Conservation (phyloP, 2,888 invertebrate species). For the Ectemnius continuus region DNA sequence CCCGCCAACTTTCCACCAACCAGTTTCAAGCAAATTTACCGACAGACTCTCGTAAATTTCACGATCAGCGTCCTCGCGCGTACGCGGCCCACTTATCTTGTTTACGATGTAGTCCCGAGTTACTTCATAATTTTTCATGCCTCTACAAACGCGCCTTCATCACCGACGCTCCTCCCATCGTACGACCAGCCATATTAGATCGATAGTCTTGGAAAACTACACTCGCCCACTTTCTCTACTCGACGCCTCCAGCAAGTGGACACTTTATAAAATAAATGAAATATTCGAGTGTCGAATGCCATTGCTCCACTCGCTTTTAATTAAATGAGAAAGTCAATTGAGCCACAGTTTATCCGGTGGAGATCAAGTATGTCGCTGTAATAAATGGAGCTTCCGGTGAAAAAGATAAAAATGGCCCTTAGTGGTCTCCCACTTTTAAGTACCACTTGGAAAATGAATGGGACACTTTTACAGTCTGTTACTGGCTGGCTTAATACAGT, state of each 20-base stretch:
- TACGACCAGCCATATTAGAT: neutral
- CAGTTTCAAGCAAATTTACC: neutral
- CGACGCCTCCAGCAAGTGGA: neutral
- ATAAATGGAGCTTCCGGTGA: too few species aligned
- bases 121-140: conserved; percentile 1
- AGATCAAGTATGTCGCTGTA: too few species aligned
- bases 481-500: too few species aligned
- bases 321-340: conserved; percentile 14
- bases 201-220: conserved; percentile 7
- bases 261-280: neutral
- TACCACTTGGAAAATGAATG: too few species aligned
- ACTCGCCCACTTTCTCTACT: neutral
- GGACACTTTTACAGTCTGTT: too few species aligned
- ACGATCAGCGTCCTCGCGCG: neutral
- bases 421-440: too few species aligned
- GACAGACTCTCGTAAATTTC: neutral
- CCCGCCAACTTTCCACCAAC: neutral
- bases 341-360: neutral
- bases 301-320: neutral
- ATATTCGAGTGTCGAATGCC: neutral
- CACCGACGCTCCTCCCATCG: neutral
- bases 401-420: too few species aligned
- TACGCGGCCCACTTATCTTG: conserved; percentile 1
- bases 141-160: neutral
- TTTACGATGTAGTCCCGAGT: neutral